Evolutionary conservation across 2,113 vertebrate genomes (phyloP), one percentile per base, ranked within the genome.

Genomic region (Centropus bengalensis): DNA sequence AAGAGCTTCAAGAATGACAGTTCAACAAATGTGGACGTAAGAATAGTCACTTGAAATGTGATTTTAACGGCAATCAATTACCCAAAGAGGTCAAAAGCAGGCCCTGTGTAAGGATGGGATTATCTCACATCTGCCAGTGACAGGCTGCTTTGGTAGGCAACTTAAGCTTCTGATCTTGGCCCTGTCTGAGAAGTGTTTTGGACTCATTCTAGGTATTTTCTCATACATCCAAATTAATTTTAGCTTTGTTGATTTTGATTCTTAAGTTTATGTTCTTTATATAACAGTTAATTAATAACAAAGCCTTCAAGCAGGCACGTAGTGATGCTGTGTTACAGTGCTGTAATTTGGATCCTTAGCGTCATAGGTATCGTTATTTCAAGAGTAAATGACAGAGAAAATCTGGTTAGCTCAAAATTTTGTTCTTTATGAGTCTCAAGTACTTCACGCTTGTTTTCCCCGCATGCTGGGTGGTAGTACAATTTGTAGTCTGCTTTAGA

Each of bases 51-150:
- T 82, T 94, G n/a, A 80, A 60, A 88, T 77, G 89, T 79, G 18
- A 77, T 89, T 89, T 84, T 92, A 75, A 75, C 82, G 58, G 23
- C 74, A 89, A 3, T 76, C 82, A 79, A 13, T 93, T 89, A 69
- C n/a, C 40, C 40, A 28, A 55, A 81, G 87, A 76, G 75, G 58
- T 87, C 78, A 80, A 87, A 86, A 87, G 32, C 54, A 76, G 45
- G 6, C 51, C 49, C 73, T 71, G 40, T 66, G 20, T 84, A 82
- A 86, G 49, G 60, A 69, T 78, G 27, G 49, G 66, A 91, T 95
- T 93, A 89, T 78, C 56, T 75, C 52, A 28, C 88, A 80, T 86
- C 86, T 92, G 83, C 83, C 64, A 86, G 54, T 0, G 16, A 20
- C 49, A 52, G n/a, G 26, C n/a, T 30, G 52, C 60, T 84, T 88